These are phyloP conservation scores for Brachyopa scutellaris DNA, from an alignment of 2,888 invertebrate species.

Conservation along the genomic window DNA sequence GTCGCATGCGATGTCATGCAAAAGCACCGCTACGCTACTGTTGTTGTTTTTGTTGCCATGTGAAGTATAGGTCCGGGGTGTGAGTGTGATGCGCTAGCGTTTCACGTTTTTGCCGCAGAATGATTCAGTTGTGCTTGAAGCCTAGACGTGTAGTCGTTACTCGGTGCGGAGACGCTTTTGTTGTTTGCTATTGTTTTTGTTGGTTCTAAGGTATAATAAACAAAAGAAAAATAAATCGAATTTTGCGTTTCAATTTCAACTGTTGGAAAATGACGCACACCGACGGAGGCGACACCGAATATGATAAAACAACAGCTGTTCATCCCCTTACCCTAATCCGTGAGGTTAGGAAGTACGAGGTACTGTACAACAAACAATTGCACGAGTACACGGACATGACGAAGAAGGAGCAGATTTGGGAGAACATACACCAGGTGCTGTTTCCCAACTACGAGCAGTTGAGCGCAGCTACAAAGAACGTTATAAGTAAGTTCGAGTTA, in stretches of 20 bases:
- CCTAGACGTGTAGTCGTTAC: conserved; percentile 37
- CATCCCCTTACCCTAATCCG: conserved; percentile 69
- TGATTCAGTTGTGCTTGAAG: conserved; percentile 64
- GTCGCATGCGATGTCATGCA: conserved; percentile 50
- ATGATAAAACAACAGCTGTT: conserved; percentile 63
- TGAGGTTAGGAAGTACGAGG: conserved; percentile 68
- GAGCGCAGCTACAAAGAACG: conserved; percentile 36
- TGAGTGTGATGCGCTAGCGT: conserved; percentile 64
- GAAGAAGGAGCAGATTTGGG: conserved; percentile 72
- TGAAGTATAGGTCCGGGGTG: conserved; percentile 39
- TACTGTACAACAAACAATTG: conserved; percentile 69
- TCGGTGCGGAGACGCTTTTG: conserved; percentile 20
- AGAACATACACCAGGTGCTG: conserved; percentile 61
- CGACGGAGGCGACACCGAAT: conserved; percentile 32
- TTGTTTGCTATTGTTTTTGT: background rate
- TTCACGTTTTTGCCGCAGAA: conserved; percentile 66
- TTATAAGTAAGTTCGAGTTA: conserved; percentile 66
- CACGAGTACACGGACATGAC: conserved; percentile 61
- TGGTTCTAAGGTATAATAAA: background rate
- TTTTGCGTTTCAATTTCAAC: conserved; percentile 5
- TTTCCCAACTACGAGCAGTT: conserved; percentile 62
- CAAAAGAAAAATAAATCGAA: background rate
- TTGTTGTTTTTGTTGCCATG: conserved; percentile 53
- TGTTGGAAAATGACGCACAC: conserved; percentile 51
- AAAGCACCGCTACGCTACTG: conserved; percentile 38